phyloP scores from a whole-genome alignment of 1,140 invertebrate species.

The Danaus plexippus region DNA sequence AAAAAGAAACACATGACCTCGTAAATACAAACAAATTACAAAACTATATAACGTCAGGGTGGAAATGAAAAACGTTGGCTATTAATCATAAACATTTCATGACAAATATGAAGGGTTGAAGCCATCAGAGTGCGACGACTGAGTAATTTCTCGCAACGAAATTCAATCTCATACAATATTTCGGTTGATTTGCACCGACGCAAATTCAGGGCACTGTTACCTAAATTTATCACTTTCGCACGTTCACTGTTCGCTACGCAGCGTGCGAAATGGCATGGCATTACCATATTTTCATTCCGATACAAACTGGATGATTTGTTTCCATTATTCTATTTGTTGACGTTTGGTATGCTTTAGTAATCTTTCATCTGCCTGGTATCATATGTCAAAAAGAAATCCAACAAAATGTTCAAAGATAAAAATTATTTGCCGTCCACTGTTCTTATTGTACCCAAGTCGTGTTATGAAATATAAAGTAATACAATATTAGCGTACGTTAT shows the following conservation, averaged over 20 bases:
- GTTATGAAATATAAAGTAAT: too few species aligned
- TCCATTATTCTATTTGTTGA: constrained; percentile 1
- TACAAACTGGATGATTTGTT: constrained; percentile 13
- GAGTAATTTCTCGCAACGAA: constrained; percentile 43
- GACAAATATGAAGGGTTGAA: constrained; percentile 21
- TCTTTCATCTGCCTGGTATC: constrained; percentile 5
- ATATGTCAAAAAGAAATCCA: constrained; percentile 3
- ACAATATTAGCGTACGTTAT: too few species aligned
- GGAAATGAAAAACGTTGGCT: constrained; percentile 10
- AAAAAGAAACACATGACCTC: too few species aligned
- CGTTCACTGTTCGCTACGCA: constrained; percentile 28
- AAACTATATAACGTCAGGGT: too few species aligned
- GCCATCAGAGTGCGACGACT: constrained; percentile 22
- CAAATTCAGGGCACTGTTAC: constrained; percentile 48
- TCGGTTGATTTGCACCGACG: constrained; percentile 49
- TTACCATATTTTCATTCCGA: constrained; percentile 16
- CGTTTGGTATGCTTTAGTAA: too few species aligned
- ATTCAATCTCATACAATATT: constrained; percentile 59
- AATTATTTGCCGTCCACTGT: too few species aligned
- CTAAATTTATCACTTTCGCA: constrained; percentile 56
- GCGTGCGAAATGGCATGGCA: constrained; percentile 15
- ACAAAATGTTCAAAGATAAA: too few species aligned
- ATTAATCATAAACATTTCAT: constrained; percentile 17
- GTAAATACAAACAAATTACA: too few species aligned
- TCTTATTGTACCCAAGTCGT: too few species aligned